A percentile compares a stretch with the other conserved stretches of the same genome.
Conservation (phyloP, 30 jellyfish, hydroid and myxozoan genomes). For the Aurelia aurita region DNA sequence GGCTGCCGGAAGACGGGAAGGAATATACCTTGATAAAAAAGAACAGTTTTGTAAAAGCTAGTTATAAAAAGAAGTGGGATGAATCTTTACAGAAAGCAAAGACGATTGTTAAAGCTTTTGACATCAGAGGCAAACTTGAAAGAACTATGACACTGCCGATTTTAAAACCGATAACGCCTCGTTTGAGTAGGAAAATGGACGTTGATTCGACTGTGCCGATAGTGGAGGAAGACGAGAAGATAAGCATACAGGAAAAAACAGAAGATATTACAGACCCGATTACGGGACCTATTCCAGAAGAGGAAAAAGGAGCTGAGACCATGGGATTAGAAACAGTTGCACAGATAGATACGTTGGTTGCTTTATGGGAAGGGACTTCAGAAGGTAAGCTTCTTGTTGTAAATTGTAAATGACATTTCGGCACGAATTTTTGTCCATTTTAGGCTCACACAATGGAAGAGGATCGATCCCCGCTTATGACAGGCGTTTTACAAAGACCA, state of each 20-base stretch:
- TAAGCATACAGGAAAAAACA: too few species aligned
- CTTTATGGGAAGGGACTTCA: constrained; percentile 6
- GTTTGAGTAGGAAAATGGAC: too few species aligned
- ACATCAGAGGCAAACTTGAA: constrained; percentile 23
- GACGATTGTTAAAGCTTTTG: constrained; percentile 42
- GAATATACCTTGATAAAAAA: constrained; percentile 44
- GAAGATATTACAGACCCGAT: neutral
- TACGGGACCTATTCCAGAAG: neutral
- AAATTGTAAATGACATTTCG: too few species aligned
- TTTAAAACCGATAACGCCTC: constrained; percentile 58
- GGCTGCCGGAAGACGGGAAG: constrained; percentile 77
- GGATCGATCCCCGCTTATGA: too few species aligned
- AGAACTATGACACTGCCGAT: constrained; percentile 52
- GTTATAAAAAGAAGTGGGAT: constrained; percentile 49
- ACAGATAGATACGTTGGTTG: neutral
- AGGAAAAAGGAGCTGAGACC: neutral
- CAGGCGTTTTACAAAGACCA: too few species aligned
- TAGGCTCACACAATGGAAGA: too few species aligned
- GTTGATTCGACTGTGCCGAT: too few species aligned
- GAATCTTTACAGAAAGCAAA: constrained; percentile 54
- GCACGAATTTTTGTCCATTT: too few species aligned
- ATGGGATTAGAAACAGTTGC: neutral
- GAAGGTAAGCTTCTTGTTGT: too few species aligned
- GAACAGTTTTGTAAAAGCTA: neutral
- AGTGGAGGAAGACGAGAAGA: too few species aligned